These are phyloP conservation scores for Zosterops borbonicus DNA, from an alignment of 2,113 vertebrate species.

Conservation along the genomic window DNA sequence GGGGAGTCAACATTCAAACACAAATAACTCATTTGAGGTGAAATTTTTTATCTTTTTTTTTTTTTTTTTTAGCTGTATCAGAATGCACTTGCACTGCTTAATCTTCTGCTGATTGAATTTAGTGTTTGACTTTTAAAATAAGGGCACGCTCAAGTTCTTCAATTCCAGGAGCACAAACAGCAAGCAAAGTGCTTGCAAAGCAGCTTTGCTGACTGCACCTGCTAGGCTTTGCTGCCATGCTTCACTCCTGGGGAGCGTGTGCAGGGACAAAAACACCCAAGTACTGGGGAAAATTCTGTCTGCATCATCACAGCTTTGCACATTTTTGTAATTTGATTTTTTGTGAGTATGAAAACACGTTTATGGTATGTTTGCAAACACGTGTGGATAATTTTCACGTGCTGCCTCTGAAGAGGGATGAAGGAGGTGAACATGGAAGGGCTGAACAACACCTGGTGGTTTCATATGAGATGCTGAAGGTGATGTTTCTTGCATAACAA, in stretches of 20 bases:
- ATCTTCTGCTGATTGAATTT: background rate
- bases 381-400: background rate
- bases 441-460: background rate
- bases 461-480: background rate
- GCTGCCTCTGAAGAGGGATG: background rate
- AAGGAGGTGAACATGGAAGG: background rate
- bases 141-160: background rate
- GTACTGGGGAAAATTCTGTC: background rate
- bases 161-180: background rate
- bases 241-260: accelerated
- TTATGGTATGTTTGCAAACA: background rate
- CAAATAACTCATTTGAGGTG: background rate
- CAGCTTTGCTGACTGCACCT: background rate
- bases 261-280: background rate
- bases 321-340: background rate
- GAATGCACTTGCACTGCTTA: background rate
- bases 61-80: background rate
- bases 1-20: background rate
- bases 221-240: background rate
- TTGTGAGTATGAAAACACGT: background rate
- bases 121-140: background rate
- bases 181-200: background rate
- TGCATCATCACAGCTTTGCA: background rate
- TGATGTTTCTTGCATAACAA: background rate
- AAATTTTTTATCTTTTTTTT: background rate